phyloP scores from a whole-genome alignment of 2,888 invertebrate genomes.

The Drosophila nigritarsus region DNA sequence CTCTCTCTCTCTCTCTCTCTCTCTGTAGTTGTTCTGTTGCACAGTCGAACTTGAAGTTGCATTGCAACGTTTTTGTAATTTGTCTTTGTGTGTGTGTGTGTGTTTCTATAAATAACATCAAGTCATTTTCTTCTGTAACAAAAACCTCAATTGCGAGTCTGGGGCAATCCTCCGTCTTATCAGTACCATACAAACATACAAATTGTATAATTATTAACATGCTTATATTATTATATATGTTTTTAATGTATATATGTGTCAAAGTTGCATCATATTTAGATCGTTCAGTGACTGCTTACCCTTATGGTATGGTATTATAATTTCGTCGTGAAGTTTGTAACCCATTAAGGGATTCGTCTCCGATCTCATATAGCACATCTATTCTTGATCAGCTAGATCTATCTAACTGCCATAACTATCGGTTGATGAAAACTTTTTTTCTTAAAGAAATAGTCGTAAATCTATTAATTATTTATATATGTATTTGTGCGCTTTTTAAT shows the following conservation, averaged over 20 bases:
- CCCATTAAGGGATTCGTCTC: neutral
- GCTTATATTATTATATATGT: neutral
- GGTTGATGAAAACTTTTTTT: rapidly evolving
- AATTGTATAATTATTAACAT: neutral
- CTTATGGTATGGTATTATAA: neutral
- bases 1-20: too few relatives aligned
- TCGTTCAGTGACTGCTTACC: conserved; percentile 12
- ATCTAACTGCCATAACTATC: neutral
- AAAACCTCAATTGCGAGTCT: conserved; percentile 23
- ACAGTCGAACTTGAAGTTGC: conserved; percentile 14
- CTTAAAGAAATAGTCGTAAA: too few relatives aligned
- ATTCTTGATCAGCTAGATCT: neutral
- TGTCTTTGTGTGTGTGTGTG: neutral
- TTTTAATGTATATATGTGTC: neutral
- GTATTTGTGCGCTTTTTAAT: too few relatives aligned
- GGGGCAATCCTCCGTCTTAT: conserved; percentile 39
- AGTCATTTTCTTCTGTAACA: conserved; percentile 27
- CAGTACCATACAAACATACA: neutral
- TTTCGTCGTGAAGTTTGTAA: neutral
- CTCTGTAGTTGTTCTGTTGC: conserved; percentile 6
- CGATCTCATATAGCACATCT: neutral
- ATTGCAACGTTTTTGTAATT: conserved; percentile 32
- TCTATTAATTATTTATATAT: too few relatives aligned
- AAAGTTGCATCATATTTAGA: conserved; percentile 27
- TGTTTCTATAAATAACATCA: conserved; percentile 32